These are phyloP conservation scores for Neotoxoptera formosana DNA, from an alignment of 1,140 invertebrate genomes.

Conservation along the genomic window DNA sequence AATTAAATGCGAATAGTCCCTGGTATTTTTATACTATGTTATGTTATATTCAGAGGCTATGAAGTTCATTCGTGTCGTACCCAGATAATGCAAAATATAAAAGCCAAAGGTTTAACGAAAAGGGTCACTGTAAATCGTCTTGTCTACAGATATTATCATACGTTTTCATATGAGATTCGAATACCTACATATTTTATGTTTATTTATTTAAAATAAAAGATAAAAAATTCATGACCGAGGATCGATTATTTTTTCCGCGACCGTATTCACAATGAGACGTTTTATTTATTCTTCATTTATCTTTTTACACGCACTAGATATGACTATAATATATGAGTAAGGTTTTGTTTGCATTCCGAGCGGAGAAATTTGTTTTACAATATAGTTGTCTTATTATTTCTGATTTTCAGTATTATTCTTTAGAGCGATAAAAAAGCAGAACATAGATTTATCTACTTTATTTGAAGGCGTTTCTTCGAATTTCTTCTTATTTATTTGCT, in stretches of 20 bases:
- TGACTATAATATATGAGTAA: neutral
- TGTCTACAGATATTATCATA: slow-evolving; percentile 2
- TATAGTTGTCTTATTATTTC: neutral
- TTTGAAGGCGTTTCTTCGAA: neutral
- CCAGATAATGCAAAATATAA: neutral
- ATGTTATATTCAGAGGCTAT: neutral
- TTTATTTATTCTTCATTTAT: neutral
- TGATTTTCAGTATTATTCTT: neutral
- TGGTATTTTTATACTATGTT: neutral
- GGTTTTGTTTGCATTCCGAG: neutral
- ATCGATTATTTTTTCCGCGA: slow-evolving; percentile 14
- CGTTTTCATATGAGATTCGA: neutral
- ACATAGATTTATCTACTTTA: neutral
- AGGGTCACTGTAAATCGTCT: slow-evolving; percentile 19
- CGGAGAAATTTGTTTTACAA: neutral
- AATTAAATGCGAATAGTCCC: neutral
- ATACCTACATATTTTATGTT: slow-evolving; percentile 1
- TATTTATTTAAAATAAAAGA: slow-evolving; percentile 12
- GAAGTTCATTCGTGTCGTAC: neutral
- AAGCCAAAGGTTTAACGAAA: neutral
- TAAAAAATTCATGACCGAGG: neutral
- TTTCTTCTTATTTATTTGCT: neutral
- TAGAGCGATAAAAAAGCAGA: neutral
- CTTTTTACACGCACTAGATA: neutral
- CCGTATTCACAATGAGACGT: neutral